These are phyloP conservation scores for Champsocephalus esox DNA, from an alignment of 2,797 vertebrate species.

Conservation along the genomic window DNA sequence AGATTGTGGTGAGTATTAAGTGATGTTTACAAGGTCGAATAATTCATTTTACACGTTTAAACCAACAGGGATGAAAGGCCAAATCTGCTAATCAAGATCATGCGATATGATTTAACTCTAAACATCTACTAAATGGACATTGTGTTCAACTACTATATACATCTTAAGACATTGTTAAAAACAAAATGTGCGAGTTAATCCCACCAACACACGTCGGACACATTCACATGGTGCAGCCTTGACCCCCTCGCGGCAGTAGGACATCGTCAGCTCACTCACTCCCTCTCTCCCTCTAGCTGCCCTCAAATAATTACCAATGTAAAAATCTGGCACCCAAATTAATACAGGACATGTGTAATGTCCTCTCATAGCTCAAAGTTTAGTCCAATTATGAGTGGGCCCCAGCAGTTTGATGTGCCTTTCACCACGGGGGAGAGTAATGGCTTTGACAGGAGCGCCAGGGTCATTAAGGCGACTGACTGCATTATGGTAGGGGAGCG, in stretches of 20 bases:
- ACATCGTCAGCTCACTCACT: constrained; percentile 40
- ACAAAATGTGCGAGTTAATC: neutral
- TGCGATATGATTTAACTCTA: neutral
- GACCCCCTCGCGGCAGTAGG: constrained; percentile 38
- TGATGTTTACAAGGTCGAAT: neutral
- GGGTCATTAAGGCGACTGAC: constrained; percentile 87
- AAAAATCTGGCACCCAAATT: constrained; percentile 85
- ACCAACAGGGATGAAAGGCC: neutral
- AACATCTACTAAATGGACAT: neutral
- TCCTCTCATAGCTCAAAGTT: constrained; percentile 89
- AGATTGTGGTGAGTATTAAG: neutral
- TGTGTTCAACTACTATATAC: neutral
- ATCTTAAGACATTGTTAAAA: neutral
- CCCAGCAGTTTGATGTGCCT: constrained; percentile 82
- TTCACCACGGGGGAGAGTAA: constrained; percentile 82
- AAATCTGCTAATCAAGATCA: neutral
- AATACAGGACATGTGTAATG: constrained; percentile 89
- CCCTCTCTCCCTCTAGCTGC: constrained; percentile 57
- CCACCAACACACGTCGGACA: constrained; percentile 7
- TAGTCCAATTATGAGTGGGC: constrained; percentile 87
- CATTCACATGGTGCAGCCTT: neutral
- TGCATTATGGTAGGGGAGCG: constrained; percentile 86
- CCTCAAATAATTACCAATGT: constrained; percentile 87
- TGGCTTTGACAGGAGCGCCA: constrained; percentile 84
- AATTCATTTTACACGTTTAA: neutral